Base-by-base conservation (phyloP, 1,140 invertebrate species). In the Phenacoccus solenopsis region DNA sequence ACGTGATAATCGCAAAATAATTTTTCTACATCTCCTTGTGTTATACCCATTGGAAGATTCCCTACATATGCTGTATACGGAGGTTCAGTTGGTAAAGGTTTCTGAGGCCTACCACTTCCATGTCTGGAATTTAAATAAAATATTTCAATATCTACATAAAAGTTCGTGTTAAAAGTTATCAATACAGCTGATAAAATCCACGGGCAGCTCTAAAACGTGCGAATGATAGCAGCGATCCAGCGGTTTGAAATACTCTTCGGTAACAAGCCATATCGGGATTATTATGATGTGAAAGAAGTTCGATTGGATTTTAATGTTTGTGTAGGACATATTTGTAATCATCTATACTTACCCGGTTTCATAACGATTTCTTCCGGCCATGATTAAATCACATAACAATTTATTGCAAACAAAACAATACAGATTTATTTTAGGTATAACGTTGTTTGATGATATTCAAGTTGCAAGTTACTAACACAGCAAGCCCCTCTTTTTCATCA, bases 21-120 rank as follows among this genome's bases (percentile, higher is more conserved):
- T 78, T 85, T 84, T 76, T 93, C 90, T 73, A 98, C 87, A 81
- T 98, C 94, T 72, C 94, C 92, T 81, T 98, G 94, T 70, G 97
- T 92, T 73, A 94, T 80, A 61, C 89, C 89, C 74, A 86, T 82
- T 32, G 94, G 94, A 74, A 98, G 80, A 81, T 97, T 97, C 72
- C 95, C 95, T 70, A 98, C 90, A 79, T 87, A 98, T 9, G 92
- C 91, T 75, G 90, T 93, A 78, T 86, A 97, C 0, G 94, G 94
- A 73, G 92, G 89, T 80, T 95, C 92, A 27, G 86, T 88, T 13
- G 93, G 93, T 69, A 96, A 81, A 69, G 88, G 88, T 88, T 91
- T 74, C 21, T 64, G 59, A 5, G 59, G 13, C 20, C 59, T 64
- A 24, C 59, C 59, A 64, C 59, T 64, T 64, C 59, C 59, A 25